Evolutionary conservation across 1,140 invertebrate species (phyloP).

Genomic region (Pantala flavescens): DNA sequence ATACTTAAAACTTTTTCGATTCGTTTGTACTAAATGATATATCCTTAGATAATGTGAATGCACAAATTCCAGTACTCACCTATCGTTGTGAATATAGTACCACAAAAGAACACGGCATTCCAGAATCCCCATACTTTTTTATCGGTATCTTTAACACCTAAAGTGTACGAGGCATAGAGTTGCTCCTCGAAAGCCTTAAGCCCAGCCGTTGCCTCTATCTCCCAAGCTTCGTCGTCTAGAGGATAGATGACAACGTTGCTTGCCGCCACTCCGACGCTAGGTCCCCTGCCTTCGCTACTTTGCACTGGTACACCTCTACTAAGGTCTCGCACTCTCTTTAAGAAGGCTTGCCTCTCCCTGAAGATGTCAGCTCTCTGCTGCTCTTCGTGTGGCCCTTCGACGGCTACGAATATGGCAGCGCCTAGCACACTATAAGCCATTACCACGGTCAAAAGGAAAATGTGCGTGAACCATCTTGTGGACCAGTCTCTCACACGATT

Average conservation of each 20-base stretch:
- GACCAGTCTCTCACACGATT: constrained; percentile 59
- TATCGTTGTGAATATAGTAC: constrained; percentile 89
- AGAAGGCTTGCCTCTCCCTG: constrained; percentile 24
- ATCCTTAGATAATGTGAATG: too few relatives aligned
- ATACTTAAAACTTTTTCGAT: too few relatives aligned
- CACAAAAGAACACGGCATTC: constrained; percentile 84
- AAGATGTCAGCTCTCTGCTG: constrained; percentile 38
- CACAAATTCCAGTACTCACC: constrained; percentile 46
- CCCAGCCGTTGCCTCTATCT: constrained; percentile 22
- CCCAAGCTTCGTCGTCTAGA: constrained; percentile 19
- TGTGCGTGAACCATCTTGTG: constrained; percentile 76
- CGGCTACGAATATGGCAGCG: constrained; percentile 58
- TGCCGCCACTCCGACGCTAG: neutral
- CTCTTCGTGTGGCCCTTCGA: constrained; percentile 55
- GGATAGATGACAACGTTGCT: neutral
- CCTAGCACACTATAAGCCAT: constrained; percentile 65
- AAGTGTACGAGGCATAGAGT: constrained; percentile 44
- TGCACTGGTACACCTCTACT: neutral
- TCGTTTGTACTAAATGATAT: too few relatives aligned
- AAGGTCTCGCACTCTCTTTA: neutral
- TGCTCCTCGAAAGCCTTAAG: constrained; percentile 43
- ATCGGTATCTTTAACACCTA: constrained; percentile 33
- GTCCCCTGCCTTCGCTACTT: neutral
- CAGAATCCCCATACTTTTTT: constrained; percentile 71
- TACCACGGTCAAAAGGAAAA: constrained; percentile 67